These are phyloP conservation scores for Deroplatys truncata DNA, from an alignment of 2,888 invertebrate species.

Conservation along the genomic window DNA sequence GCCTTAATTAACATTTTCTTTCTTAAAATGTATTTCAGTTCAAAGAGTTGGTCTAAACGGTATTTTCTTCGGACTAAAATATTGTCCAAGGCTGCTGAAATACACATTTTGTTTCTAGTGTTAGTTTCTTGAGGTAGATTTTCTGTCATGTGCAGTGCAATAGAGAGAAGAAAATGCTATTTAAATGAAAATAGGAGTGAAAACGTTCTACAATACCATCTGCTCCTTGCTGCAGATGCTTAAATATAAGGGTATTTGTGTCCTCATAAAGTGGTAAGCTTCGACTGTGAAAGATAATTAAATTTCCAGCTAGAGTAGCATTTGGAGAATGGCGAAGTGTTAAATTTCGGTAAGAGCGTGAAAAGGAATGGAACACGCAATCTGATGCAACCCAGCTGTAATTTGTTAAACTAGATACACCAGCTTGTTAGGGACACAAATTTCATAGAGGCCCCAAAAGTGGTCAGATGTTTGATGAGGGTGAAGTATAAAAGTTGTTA, in stretches of 20 bases:
- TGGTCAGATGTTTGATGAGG: constrained; percentile 8
- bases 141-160: no score
- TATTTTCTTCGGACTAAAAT: no score
- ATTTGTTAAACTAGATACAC: not conserved
- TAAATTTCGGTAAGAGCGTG: not conserved
- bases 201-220: not conserved
- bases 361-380: not conserved
- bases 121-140: no score
- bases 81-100: no score
- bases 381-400: not conserved
- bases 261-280: no score
- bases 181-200: no score
- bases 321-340: not conserved
- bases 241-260: no score
- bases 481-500: not conserved
- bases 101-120: no score
- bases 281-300: not conserved
- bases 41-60: no score
- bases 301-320: not conserved
- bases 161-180: no score
- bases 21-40: no score
- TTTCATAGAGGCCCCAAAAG: not conserved
- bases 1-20: no score
- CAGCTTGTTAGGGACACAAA: not conserved
- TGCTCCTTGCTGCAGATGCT: not conserved